Evolutionary conservation across 1,140 invertebrate genomes (phyloP).

Genomic region (Hyposmocoma kahamanoa): DNA sequence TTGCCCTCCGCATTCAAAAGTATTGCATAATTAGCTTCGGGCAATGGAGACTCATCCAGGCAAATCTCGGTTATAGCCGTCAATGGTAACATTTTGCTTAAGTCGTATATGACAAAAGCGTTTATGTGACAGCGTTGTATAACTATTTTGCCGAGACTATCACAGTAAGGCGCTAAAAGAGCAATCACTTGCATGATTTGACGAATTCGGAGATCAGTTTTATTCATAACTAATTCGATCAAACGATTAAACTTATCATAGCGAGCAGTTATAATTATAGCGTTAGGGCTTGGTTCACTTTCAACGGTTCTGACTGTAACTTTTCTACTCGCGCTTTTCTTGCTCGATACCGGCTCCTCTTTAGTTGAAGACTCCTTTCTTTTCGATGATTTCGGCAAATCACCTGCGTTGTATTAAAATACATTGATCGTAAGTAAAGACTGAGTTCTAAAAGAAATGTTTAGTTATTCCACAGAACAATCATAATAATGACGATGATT

Average conservation of each 20-base stretch:
- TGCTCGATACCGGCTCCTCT: too few species aligned
- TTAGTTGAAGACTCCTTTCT: too few species aligned
- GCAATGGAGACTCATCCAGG: conserved; percentile 26
- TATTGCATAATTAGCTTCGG: conserved; percentile 25
- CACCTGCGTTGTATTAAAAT: too few species aligned
- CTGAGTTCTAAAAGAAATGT: too few species aligned
- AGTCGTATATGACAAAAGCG: conserved; percentile 26
- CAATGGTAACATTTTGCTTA: conserved; percentile 26
- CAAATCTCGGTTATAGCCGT: conserved; percentile 32
- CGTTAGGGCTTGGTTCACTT: too few species aligned
- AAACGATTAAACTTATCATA: conserved; percentile 30
- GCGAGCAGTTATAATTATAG: conserved; percentile 8
- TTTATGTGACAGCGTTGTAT: conserved; percentile 26
- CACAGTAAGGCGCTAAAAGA: conserved; percentile 23
- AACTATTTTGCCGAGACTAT: conserved; percentile 27
- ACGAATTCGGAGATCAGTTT: conserved; percentile 20
- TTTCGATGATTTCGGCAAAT: too few species aligned
- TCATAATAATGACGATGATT: too few species aligned
- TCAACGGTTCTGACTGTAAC: too few species aligned
- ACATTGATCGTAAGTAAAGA: too few species aligned
- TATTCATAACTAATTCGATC: conserved; percentile 24
- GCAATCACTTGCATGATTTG: conserved; percentile 26
- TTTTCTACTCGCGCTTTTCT: too few species aligned
- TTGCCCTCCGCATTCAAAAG: conserved; percentile 16
- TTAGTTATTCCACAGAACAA: too few species aligned